Conservation (phyloP, 2,113 vertebrate species). For the Saccopteryx bilineata region DNA sequence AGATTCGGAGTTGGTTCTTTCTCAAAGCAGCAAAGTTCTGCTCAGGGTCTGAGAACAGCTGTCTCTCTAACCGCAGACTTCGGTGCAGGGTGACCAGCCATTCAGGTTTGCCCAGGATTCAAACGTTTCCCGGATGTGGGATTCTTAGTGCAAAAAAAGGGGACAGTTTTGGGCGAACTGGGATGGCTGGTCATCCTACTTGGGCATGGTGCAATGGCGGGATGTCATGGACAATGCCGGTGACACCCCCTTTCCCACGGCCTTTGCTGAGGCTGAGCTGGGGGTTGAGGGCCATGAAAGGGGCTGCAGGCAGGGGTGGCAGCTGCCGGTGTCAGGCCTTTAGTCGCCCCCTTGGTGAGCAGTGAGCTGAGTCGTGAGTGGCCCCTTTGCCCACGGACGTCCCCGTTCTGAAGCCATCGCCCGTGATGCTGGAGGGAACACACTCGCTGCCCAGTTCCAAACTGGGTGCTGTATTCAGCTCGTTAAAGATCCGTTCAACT, state of each 20-base stretch:
- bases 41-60: neutral
- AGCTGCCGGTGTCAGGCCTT: neutral
- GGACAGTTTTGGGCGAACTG: neutral
- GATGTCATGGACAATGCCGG: neutral
- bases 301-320: neutral
- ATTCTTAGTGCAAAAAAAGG: neutral
- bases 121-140: neutral
- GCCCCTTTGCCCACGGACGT: neutral
- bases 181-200: neutral
- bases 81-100: fast-evolving
- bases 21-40: neutral
- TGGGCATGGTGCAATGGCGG: neutral
- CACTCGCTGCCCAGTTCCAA: neutral
- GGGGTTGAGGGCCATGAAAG: no score
- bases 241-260: neutral
- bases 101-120: neutral
- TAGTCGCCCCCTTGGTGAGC: neutral
- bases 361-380: neutral
- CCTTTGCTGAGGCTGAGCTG: fast-evolving
- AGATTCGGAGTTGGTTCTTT: neutral
- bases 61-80: fast-evolving
- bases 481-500: neutral
- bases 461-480: neutral
- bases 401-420: neutral
- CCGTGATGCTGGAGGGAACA: neutral